These are phyloP conservation scores for Daubentonia madagascariensis DNA, from an alignment of 2,113 vertebrate species.

Conservation along the genomic window DNA sequence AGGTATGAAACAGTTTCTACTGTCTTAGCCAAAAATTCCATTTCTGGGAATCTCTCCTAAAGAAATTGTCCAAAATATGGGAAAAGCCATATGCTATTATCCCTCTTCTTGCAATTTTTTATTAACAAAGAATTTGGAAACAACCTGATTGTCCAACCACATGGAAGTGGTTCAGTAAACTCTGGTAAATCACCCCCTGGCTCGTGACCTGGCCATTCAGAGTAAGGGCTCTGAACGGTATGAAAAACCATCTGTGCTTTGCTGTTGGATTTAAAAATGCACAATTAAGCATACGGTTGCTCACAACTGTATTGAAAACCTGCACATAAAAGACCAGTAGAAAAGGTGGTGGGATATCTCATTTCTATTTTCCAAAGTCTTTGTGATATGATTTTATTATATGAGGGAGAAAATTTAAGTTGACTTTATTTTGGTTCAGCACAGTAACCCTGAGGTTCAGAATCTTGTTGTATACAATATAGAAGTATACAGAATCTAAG, in stretches of 20 bases:
- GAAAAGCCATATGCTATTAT: neutral
- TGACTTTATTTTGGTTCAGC: conserved; percentile 5
- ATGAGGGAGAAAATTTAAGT: neutral
- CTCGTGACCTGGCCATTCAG: neutral
- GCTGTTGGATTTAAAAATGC: neutral
- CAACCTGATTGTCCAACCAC: neutral
- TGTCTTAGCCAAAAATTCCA: neutral
- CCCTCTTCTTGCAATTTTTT: neutral
- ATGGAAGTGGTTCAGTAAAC: neutral
- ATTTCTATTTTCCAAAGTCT: neutral
- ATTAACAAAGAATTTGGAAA: conserved; percentile 14
- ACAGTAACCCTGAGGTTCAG: neutral
- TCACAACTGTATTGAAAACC: conserved; percentile 16
- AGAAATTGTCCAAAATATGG: neutral
- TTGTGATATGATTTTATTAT: neutral
- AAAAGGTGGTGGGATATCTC: neutral
- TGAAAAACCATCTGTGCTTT: neutral
- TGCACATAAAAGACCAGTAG: neutral
- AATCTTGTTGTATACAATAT: neutral
- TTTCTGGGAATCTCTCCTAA: neutral
- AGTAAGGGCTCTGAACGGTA: neutral
- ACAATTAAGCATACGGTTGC: neutral
- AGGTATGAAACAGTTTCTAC: neutral
- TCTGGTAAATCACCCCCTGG: neutral
- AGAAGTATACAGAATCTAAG: neutral